Conservation (phyloP, 1,140 invertebrate species). For the Sinonovacula constricta region DNA sequence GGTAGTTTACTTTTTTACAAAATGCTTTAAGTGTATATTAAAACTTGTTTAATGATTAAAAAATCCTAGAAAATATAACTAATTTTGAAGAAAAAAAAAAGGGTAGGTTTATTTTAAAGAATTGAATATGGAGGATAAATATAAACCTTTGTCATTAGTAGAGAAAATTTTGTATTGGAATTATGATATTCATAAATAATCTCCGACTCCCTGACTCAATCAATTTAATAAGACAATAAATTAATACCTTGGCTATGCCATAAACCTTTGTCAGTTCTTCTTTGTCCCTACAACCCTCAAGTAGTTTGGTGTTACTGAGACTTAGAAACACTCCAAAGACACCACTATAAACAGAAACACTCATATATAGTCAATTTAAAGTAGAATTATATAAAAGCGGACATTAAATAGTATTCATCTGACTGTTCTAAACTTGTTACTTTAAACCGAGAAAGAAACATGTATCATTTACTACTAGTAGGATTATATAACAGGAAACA, state of each 20-base stretch:
- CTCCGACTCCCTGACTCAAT: neutral
- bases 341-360: conserved; percentile 50
- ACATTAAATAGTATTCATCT: neutral
- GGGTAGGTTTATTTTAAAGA: no score
- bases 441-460: neutral
- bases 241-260: conserved; percentile 44
- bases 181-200: neutral
- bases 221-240: neutral
- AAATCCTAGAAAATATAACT: neutral
- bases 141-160: neutral
- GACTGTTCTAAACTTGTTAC: neutral
- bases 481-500: no score
- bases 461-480: no score
- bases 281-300: conserved; percentile 33
- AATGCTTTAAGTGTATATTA: no score
- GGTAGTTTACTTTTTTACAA: neutral
- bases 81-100: no score
- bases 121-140: neutral
- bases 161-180: neutral
- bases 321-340: conserved; percentile 57
- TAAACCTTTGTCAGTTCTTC: conserved; percentile 34
- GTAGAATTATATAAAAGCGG: neutral
- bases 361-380: neutral
- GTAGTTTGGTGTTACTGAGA: conserved; percentile 49
- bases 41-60: neutral